These are phyloP conservation scores for Paralichthys olivaceus DNA, from an alignment of 2,113 vertebrate species.

Conservation along the genomic window DNA sequence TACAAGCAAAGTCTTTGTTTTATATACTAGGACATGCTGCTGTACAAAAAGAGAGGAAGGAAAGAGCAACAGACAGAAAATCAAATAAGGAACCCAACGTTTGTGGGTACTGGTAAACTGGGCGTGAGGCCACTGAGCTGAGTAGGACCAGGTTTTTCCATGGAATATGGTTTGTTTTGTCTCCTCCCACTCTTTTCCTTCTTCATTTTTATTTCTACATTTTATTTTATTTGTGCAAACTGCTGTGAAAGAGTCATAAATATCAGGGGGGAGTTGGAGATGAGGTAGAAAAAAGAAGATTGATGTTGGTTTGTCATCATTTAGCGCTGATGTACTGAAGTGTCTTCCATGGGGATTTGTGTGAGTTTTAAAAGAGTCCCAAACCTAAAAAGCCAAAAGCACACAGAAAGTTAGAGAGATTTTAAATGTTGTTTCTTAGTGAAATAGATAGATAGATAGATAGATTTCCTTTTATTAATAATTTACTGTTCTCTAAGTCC, in stretches of 20 bases:
- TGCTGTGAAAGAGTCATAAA: conserved; percentile 38
- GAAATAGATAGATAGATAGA: no score
- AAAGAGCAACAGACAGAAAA: conserved; percentile 41
- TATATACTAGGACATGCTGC: conserved; percentile 40
- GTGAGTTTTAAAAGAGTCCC: not conserved
- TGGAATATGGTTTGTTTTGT: conserved; percentile 47
- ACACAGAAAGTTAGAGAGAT: not conserved
- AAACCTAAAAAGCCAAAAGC: not conserved
- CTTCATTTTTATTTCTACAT: conserved; percentile 5
- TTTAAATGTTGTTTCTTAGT: not conserved
- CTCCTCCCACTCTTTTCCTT: conserved; percentile 21
- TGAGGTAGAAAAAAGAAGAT: not conserved
- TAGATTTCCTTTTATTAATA: not conserved
- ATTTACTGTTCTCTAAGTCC: not conserved
- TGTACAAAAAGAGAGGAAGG: conserved; percentile 25
- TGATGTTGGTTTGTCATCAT: not conserved
- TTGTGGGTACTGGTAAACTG: conserved; percentile 55
- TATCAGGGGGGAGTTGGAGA: not conserved
- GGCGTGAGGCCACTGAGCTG: conserved; percentile 53
- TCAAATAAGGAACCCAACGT: conserved; percentile 45
- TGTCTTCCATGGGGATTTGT: not conserved
- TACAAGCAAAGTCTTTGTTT: conserved; percentile 46
- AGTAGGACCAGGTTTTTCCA: conserved; percentile 73
- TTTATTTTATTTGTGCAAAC: conserved; percentile 33
- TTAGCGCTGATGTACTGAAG: not conserved